Percentiles rank a stretch among this genome's conserved stretches.
phyloP scores from a whole-genome alignment of 2,888 invertebrate species.

The Rhingia campestris region DNA sequence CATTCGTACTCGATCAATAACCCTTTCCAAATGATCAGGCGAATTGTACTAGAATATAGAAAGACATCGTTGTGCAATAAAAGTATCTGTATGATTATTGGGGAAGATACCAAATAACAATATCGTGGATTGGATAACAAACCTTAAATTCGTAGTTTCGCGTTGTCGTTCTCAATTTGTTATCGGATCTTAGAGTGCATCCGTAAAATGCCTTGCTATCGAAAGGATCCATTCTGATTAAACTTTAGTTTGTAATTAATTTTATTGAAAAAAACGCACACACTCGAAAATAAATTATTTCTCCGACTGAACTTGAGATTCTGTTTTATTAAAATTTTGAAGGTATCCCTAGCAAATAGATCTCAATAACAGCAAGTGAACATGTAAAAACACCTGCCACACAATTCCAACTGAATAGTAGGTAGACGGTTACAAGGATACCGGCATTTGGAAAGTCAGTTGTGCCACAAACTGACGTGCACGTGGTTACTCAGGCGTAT shows the following conservation, averaged over 20 bases:
- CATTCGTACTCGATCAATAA: constrained; percentile 45
- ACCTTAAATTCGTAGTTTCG: constrained; percentile 77
- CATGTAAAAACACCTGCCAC: constrained; percentile 12
- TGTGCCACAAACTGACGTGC: constrained; percentile 19
- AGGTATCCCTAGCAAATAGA: background rate
- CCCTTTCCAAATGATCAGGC: constrained; percentile 40
- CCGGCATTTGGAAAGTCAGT: background rate
- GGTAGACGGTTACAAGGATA: no score
- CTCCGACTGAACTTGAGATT: constrained; percentile 8
- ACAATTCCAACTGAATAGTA: constrained; percentile 12
- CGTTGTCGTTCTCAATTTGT: constrained; percentile 75
- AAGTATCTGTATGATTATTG: background rate
- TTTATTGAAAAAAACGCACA: constrained; percentile 22
- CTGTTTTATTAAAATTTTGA: constrained; percentile 4
- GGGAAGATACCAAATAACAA: background rate
- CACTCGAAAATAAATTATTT: constrained; percentile 23
- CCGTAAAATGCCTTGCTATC: constrained; percentile 75
- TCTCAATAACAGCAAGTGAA: background rate
- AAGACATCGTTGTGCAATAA: background rate
- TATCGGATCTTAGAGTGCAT: constrained; percentile 75
- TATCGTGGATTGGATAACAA: constrained; percentile 2
- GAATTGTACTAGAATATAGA: constrained; percentile 47
- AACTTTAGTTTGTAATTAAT: constrained; percentile 14
- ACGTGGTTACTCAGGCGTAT: constrained; percentile 61
- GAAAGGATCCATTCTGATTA: constrained; percentile 74